Evolutionary conservation across 2,888 invertebrate genomes (phyloP).

Genomic region (Acanthosoma haemorrhoidale): DNA sequence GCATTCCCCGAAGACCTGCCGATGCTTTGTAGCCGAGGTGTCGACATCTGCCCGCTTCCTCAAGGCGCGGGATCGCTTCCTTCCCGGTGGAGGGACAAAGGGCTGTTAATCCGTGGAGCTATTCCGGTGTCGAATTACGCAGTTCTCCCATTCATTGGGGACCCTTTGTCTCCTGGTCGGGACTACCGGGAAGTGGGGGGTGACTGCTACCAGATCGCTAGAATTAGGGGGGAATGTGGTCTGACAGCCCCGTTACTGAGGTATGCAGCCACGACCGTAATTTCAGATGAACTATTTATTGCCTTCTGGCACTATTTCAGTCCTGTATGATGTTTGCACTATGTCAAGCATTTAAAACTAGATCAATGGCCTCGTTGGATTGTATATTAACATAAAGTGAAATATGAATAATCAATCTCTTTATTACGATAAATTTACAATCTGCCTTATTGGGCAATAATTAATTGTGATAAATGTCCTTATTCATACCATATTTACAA

Average conservation of each 20-base stretch:
- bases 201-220: neutral
- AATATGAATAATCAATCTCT: too few relatives aligned
- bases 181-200: neutral
- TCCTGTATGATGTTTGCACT: too few relatives aligned
- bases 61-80: neutral
- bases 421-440: too few relatives aligned
- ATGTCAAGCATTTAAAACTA: too few relatives aligned
- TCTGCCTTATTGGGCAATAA: too few relatives aligned
- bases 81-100: slow-evolving; percentile 28
- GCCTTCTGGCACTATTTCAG: too few relatives aligned
- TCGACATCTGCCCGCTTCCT: neutral
- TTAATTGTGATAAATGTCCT: too few relatives aligned
- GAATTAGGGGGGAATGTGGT: slow-evolving; percentile 15
- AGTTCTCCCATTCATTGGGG: neutral
- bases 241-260: slow-evolving; percentile 3
- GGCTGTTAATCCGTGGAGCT: slow-evolving; percentile 35
- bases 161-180: neutral
- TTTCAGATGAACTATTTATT: too few relatives aligned
- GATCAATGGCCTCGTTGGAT: too few relatives aligned
- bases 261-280: neutral
- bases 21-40: neutral
- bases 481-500: too few relatives aligned
- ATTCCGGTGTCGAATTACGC: slow-evolving; percentile 37
- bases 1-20: neutral
- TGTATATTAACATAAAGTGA: too few relatives aligned